A percentile compares a stretch with the other conserved stretches of the same genome.
Conservation (phyloP, 23 tunicate genomes). For the Phallusia fumigata region DNA sequence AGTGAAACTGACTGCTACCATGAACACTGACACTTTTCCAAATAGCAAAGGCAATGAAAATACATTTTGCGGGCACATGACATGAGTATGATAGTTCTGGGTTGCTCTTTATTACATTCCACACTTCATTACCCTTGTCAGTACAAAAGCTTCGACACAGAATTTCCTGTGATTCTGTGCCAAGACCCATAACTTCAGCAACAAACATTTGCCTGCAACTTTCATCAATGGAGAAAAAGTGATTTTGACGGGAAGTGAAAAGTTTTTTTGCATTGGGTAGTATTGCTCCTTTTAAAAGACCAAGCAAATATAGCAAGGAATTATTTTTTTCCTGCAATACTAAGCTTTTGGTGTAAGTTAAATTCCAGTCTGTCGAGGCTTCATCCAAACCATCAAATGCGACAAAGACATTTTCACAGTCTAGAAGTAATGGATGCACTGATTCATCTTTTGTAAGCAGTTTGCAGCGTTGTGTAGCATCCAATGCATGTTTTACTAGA, state of each 20-base stretch:
- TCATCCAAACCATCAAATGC: conserved; percentile 3
- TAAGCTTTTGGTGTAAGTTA: background rate
- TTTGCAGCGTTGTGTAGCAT: background rate
- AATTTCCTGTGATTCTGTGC: background rate
- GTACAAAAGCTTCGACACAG: background rate
- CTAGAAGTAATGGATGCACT: background rate
- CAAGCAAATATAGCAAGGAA: background rate
- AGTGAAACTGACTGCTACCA: background rate
- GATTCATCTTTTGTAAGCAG: background rate
- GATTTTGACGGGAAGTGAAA: background rate
- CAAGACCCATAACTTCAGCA: background rate
- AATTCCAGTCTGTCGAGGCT: background rate
- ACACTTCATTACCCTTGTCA: background rate
- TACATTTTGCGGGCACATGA: background rate
- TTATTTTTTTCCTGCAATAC: background rate
- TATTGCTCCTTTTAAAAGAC: background rate
- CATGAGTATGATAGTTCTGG: background rate
- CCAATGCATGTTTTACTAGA: background rate
- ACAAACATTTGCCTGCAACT: background rate
- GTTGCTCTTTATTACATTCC: background rate
- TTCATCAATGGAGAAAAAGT: background rate
- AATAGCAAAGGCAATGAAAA: background rate
- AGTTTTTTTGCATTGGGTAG: background rate
- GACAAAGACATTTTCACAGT: background rate
- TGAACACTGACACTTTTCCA: background rate